Conservation (phyloP, 2,113 vertebrate genomes). For the Sus scrofa region T2T-Sscrofa CM000815.6:105953501-105954000, state of each 20-base stretch:
- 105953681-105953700: not conserved
- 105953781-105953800: not conserved
- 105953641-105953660: not conserved
- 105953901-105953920: not conserved
- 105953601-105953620: not conserved
- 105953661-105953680: not conserved
- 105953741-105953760: not conserved
- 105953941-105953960: not conserved
- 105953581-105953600: not conserved
- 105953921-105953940: not conserved
- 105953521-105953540: not conserved
- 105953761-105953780: not conserved
- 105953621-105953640: not conserved
- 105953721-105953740: not conserved
- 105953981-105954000: not conserved
- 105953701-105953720: not conserved
- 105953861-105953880: not conserved
- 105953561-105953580: not conserved
- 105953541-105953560: not conserved
- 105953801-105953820: not conserved
- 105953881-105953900: not conserved
- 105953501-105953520: not conserved
- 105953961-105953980: not conserved
- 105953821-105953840: not conserved
- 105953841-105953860: not conserved